These are phyloP conservation scores for Lamproptera curius DNA, from an alignment of 2,888 invertebrate species.

Conservation along the genomic window DNA sequence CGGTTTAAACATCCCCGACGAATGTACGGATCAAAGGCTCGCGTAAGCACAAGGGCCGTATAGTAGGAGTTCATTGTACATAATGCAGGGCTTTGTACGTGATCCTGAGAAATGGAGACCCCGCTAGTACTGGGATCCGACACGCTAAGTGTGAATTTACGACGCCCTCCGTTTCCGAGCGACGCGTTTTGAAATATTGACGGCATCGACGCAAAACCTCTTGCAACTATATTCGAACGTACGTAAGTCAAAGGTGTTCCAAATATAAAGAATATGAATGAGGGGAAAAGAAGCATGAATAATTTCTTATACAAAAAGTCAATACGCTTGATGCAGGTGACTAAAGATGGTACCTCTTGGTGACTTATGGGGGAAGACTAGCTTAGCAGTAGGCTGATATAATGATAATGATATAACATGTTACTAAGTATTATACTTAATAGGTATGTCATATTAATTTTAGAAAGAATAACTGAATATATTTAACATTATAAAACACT, in stretches of 20 bases:
- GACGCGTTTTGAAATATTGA: constrained; percentile 8
- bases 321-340: not conserved
- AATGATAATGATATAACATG: too few relatives aligned
- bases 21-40: too few relatives aligned
- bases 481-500: too few relatives aligned
- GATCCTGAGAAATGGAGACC: constrained; percentile 54
- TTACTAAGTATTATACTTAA: too few relatives aligned
- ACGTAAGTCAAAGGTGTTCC: too few relatives aligned
- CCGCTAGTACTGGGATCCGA: constrained; percentile 32
- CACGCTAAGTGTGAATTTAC: constrained; percentile 54
- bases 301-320: not conserved
- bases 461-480: too few relatives aligned
- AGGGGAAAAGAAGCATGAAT: not conserved
- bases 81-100: constrained; percentile 32
- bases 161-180: constrained; percentile 29
- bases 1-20: too few relatives aligned
- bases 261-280: not conserved
- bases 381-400: too few relatives aligned
- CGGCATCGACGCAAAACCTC: not conserved
- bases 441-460: too few relatives aligned
- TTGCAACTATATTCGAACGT: too few relatives aligned
- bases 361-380: too few relatives aligned
- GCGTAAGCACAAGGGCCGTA: not conserved
- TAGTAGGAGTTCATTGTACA: constrained; percentile 9
- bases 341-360: too few relatives aligned